Percentiles rank a stretch among this genome's conserved stretches.
phyloP scores from a whole-genome alignment of 2,113 vertebrate species.

The Anarrhichthys ocellatus region DNA sequence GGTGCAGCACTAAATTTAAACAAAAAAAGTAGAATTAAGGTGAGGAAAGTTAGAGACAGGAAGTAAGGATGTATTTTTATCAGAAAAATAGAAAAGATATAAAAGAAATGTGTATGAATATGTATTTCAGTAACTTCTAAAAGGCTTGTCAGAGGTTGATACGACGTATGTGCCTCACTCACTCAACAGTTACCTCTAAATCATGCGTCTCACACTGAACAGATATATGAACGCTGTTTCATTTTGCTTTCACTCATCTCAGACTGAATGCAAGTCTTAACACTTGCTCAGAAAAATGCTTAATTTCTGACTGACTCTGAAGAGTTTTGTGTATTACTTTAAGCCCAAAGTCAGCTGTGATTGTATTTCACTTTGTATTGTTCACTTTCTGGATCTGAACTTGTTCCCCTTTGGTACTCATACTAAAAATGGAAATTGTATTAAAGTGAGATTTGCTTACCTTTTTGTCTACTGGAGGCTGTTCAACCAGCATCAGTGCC shows the following conservation, averaged over 20 bases:
- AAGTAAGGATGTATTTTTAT: not conserved
- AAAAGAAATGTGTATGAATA: not conserved
- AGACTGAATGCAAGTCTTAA: not conserved
- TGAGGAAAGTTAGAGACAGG: not conserved
- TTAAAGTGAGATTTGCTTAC: constrained; percentile 23
- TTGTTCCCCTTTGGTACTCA: constrained; percentile 16
- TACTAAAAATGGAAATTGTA: constrained; percentile 30
- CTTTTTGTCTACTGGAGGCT: not conserved
- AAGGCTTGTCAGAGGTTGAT: constrained; percentile 22
- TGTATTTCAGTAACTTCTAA: constrained; percentile 12
- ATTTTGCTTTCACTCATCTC: constrained; percentile 23
- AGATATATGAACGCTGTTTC: constrained; percentile 9
- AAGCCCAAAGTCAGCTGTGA: constrained; percentile 27
- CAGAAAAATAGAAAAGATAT: not conserved
- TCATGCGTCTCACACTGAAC: constrained; percentile 11
- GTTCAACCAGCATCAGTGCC: not conserved
- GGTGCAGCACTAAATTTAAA: constrained; percentile 9
- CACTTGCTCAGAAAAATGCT: constrained; percentile 1
- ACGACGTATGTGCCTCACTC: constrained; percentile 65
- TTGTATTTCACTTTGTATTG: constrained; percentile 25
- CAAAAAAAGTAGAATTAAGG: not conserved
- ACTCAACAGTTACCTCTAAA: constrained; percentile 64
- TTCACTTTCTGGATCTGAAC: constrained; percentile 34
- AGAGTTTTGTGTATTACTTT: constrained; percentile 17
- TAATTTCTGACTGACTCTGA: not conserved